Conservation (phyloP, 2,797 vertebrate genomes). For the Gadopsis marmoratus region DNA sequence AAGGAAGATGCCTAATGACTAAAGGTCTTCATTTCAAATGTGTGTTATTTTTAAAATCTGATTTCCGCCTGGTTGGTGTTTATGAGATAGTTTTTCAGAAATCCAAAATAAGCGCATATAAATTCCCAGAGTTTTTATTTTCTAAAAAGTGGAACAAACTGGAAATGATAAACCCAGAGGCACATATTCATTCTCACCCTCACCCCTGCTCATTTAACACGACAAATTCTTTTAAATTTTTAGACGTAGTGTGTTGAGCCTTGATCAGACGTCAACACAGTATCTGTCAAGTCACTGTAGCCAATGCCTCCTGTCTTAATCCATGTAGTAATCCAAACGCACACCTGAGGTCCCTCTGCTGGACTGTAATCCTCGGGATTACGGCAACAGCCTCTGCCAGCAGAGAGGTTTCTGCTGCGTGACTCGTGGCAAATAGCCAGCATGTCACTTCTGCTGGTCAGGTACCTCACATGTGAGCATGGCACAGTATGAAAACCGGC, state of each 20-base stretch:
- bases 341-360: slow-evolving; percentile 5
- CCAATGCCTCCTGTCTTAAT: slow-evolving; percentile 25
- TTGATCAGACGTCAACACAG: not conserved
- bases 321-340: slow-evolving; percentile 16
- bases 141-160: not conserved
- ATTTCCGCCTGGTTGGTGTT: not conserved
- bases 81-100: not conserved
- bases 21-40: not conserved
- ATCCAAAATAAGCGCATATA: no score
- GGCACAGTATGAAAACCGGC: not conserved
- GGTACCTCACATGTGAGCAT: not conserved
- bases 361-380: slow-evolving; percentile 24
- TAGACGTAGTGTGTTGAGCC: no score
- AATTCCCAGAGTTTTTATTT: no score
- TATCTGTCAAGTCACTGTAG: not conserved
- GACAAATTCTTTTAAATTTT: not conserved
- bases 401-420: not conserved
- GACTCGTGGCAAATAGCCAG: not conserved
- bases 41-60: not conserved
- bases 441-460: no score
- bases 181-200: not conserved
- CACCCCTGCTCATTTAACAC: not conserved
- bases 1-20: not conserved
- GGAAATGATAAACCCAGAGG: not conserved
- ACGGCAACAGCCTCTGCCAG: not conserved